A percentile compares a stretch with the other conserved stretches of the same genome.
phyloP scores from a whole-genome alignment of 2,797 vertebrate genomes.

The Synaphobranchus kaupii region DNA sequence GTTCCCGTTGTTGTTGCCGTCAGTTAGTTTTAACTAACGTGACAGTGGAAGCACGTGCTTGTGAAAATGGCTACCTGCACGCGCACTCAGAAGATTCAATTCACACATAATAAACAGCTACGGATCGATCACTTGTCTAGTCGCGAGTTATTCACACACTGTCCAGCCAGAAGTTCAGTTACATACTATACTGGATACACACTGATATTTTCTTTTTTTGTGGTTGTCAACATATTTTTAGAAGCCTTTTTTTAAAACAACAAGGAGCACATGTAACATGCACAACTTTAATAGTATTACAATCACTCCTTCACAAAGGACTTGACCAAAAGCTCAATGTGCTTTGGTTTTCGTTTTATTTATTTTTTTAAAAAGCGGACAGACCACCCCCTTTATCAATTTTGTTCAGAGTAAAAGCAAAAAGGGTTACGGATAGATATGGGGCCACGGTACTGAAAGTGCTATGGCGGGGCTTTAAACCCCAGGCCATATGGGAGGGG shows the following conservation, averaged over 20 bases:
- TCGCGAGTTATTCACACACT: background rate
- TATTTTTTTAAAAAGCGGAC: no score
- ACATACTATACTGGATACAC: background rate
- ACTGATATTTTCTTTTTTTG: background rate
- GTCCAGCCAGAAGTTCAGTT: background rate
- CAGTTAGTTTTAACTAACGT: background rate
- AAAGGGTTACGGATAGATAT: background rate
- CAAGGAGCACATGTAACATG: no score
- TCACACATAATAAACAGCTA: background rate
- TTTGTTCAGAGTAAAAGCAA: no score
- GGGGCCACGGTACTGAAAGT: background rate
- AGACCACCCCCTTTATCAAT: no score
- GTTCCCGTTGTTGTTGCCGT: conserved; percentile 15
- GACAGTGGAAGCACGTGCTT: background rate
- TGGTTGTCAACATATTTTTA: no score
- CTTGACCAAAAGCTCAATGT: no score
- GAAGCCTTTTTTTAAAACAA: no score
- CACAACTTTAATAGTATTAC: no score
- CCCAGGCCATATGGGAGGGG: background rate
- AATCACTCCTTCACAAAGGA: no score
- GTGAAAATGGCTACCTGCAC: background rate
- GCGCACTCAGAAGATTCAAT: background rate
- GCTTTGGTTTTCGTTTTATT: no score
- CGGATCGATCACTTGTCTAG: background rate
- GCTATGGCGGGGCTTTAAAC: background rate